Evolutionary conservation across 1,140 invertebrate species (phyloP), one percentile per base, ranked within the genome.

Genomic region (Drosophila mauritiana): DNA sequence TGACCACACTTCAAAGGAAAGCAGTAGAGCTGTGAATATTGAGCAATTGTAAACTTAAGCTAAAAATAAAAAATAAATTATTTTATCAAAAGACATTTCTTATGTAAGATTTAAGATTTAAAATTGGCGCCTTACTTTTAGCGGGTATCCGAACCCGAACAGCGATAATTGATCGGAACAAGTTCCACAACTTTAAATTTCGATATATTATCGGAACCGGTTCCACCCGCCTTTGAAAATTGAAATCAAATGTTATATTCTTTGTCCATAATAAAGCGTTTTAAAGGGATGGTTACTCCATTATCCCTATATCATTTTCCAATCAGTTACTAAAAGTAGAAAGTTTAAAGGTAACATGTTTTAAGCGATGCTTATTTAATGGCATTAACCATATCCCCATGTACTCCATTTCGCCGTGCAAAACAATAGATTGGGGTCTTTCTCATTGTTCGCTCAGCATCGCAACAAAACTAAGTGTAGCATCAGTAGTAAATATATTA

Each of bases 401-500:
- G 40, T 0, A 42, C 15, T 17, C 40, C 15, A 42, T 42, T 3
- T 42, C 40, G 40, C 7, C 15, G 15, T 17, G 40, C 40, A 17
- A 17, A 17, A 10, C 40, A 42, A 42, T 42, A 15, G 2, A 42
- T 7, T 17, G 40, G 40, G 17, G 6, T 42, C 3, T 22, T 2
- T 42, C 15, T 42, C 40, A 8, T 42, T 13, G 17, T 43, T 43
- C 15, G 3, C 6, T 7, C 15, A 15, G 17, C 40, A 43, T 43
- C 42, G 42, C 15, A 43, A 11, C 15, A 7, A 43, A 20, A 43
- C 17, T 22, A 73, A 58, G 45, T 69, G 53, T 8, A 53, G 10
- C 64, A 73, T 42, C 11, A 73, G 11, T 2, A 48, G 10, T 1
- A 53, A 10, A 20, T 61, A 73, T 7, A 59, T 31, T 17, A 72